A percentile compares a stretch with the other conserved stretches of the same genome.
These are phyloP conservation scores for Thereuonema tuberculata DNA, from an alignment of 1,140 invertebrate species.

Conservation along the genomic window DNA sequence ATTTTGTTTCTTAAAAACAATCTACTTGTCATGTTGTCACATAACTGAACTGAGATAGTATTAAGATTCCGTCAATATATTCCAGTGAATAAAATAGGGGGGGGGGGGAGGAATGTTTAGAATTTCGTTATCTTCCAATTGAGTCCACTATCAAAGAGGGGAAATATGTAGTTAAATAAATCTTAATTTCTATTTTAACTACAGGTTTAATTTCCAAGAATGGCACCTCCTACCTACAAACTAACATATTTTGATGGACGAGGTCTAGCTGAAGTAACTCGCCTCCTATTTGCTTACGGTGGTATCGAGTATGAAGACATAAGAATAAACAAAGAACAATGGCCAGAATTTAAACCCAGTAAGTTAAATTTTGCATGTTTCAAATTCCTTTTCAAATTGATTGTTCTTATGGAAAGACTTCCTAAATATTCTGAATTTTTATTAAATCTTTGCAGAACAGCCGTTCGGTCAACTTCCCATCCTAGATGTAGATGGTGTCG, in stretches of 20 bases:
- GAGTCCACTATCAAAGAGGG: background rate
- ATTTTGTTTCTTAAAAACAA: too few relatives aligned
- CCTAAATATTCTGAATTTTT: too few relatives aligned
- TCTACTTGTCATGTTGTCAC: too few relatives aligned
- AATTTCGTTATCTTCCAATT: constrained; percentile 6
- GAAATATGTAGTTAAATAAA: too few relatives aligned
- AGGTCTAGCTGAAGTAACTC: constrained; percentile 53
- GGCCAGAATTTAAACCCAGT: constrained; percentile 39
- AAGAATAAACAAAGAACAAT: constrained; percentile 36
- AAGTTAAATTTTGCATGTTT: constrained; percentile 15
- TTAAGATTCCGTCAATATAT: too few relatives aligned
- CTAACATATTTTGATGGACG: constrained; percentile 41
- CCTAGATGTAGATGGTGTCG: constrained; percentile 53
- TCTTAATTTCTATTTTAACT: too few relatives aligned
- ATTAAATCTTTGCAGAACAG: constrained; percentile 32
- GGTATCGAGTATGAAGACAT: constrained; percentile 55
- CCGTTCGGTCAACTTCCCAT: constrained; percentile 61
- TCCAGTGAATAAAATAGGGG: too few relatives aligned
- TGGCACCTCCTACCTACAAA: constrained; percentile 7
- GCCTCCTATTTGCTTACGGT: constrained; percentile 53
- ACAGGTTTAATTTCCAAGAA: too few relatives aligned
- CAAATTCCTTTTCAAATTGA: constrained; percentile 25
- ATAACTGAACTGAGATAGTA: too few relatives aligned
- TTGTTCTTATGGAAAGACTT: too few relatives aligned
- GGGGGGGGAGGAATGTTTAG: constrained; percentile 6